A percentile compares a stretch with the other conserved stretches of the same genome.
Evolutionary conservation across 2,797 vertebrate species (phyloP).

Genomic region (Poliocrania exsul): DNA sequence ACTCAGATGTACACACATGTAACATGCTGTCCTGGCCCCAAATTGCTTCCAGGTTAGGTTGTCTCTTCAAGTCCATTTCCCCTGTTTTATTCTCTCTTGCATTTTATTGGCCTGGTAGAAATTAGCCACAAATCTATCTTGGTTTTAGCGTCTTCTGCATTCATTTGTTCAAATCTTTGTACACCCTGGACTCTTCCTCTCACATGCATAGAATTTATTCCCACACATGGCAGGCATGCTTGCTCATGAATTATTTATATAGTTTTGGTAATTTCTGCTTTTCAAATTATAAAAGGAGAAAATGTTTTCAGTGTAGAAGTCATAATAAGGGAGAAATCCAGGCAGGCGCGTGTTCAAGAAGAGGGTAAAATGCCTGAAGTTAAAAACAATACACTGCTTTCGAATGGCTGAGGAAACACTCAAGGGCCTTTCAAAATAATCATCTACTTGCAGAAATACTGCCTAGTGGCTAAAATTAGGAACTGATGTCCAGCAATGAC

Average conservation of each 20-base stretch:
- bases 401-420: background rate
- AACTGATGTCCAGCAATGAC: background rate
- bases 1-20: background rate
- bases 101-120: conserved; percentile 6
- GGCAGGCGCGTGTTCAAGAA: conserved; percentile 15
- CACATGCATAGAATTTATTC: conserved; percentile 20
- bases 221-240: conserved; percentile 34
- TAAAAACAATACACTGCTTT: conserved; percentile 35
- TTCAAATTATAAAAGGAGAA: conserved; percentile 37
- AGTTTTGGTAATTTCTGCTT: conserved; percentile 45
- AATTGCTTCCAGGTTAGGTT: conserved; percentile 41
- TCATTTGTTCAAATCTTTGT: conserved; percentile 48
- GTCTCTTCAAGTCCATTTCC: background rate
- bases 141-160: conserved; percentile 1
- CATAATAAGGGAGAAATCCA: conserved; percentile 39
- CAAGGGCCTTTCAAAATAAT: conserved; percentile 14
- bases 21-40: conserved; percentile 11
- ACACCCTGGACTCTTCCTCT: conserved; percentile 24
- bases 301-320: conserved; percentile 52
- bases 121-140: conserved; percentile 26
- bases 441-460: background rate
- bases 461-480: conserved; percentile 16
- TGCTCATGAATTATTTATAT: conserved; percentile 60
- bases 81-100: background rate
- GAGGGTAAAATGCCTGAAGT: conserved; percentile 7